phyloP scores from a whole-genome alignment of 2,797 vertebrate genomes.

The Phalanger gymnotis region DNA sequence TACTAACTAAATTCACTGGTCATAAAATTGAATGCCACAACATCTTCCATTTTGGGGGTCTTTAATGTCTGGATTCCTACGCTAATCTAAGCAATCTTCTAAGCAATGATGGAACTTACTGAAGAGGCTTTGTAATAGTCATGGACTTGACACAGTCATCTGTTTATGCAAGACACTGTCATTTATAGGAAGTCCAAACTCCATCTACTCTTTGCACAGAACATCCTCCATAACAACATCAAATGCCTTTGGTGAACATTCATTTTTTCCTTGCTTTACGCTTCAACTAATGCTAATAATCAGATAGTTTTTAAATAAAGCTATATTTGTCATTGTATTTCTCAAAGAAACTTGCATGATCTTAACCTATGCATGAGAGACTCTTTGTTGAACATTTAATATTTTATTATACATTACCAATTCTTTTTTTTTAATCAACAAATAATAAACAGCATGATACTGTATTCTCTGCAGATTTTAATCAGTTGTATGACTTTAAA shows the following conservation, averaged over 20 bases:
- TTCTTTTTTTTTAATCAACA: neutral
- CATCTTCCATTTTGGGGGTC: neutral
- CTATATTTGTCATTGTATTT: neutral
- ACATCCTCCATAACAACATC: neutral
- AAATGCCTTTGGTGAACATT: neutral
- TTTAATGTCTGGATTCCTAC: neutral
- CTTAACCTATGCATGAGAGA: neutral
- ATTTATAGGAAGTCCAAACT: neutral
- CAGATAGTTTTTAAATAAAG: neutral
- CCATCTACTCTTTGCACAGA: neutral
- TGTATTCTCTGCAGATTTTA: neutral
- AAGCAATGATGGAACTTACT: neutral
- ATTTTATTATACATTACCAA: neutral
- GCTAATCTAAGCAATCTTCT: neutral
- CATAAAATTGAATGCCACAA: neutral
- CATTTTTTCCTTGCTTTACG: neutral
- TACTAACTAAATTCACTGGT: neutral
- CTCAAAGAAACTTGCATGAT: neutral
- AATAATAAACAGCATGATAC: neutral
- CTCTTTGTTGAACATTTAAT: neutral
- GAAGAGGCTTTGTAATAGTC: neutral
- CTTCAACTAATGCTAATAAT: neutral
- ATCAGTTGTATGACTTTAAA: neutral
- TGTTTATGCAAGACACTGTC: neutral
- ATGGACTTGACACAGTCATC: neutral